Conservation (phyloP, 53 echinoderm and acorn worm genomes). For the Apostichopus leukothele region DNA sequence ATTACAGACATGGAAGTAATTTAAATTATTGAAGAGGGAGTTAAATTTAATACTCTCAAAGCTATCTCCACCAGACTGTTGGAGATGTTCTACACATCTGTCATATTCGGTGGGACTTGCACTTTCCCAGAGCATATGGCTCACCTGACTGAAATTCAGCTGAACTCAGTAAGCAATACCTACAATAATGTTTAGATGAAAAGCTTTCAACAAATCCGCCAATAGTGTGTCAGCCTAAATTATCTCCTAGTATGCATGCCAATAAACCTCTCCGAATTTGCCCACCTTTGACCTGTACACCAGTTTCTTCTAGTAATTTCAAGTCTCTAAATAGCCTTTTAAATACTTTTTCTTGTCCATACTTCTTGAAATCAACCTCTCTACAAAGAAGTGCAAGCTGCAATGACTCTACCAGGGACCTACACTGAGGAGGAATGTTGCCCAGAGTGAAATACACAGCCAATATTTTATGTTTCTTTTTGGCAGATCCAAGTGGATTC, state of each 20-base stretch:
- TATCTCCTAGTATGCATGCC: conserved; percentile 59
- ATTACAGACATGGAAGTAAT: conserved; percentile 65
- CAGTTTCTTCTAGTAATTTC: conserved; percentile 51
- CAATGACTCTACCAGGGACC: conserved; percentile 55
- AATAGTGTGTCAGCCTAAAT: conserved; percentile 60
- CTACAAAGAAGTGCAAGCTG: conserved; percentile 61
- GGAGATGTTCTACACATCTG: neutral
- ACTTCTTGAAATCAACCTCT: conserved; percentile 52
- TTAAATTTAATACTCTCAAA: conserved; percentile 33
- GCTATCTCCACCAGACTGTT: too few relatives aligned
- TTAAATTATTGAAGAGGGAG: conserved; percentile 58
- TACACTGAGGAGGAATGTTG: conserved; percentile 49
- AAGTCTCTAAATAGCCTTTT: conserved; percentile 48
- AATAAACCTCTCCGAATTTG: conserved; percentile 37
- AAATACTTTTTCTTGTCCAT: conserved; percentile 49
- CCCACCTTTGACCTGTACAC: conserved; percentile 32
- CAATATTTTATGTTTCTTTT: conserved; percentile 55
- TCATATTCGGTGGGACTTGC: conserved; percentile 16
- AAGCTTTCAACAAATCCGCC: conserved; percentile 67
- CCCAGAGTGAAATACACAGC: conserved; percentile 55
- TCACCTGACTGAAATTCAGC: neutral
- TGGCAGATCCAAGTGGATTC: conserved; percentile 62
- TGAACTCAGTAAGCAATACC: conserved; percentile 45
- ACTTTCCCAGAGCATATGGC: conserved; percentile 45
- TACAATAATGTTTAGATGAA: conserved; percentile 41